These are phyloP conservation scores for Pterophyllum scalare DNA, from an alignment of 2,113 vertebrate species.

Conservation along the genomic window DNA sequence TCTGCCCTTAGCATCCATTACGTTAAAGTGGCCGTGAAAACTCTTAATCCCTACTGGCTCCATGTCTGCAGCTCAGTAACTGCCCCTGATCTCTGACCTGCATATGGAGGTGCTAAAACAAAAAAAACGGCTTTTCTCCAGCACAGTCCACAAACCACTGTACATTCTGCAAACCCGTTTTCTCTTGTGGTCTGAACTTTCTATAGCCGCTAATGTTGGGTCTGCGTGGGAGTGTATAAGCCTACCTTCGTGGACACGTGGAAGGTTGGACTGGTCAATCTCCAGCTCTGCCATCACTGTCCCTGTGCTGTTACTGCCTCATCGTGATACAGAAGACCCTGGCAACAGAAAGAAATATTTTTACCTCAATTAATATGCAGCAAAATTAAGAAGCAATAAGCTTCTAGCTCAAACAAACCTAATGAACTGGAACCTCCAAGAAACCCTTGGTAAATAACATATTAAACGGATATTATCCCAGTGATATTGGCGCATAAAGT, in stretches of 20 bases:
- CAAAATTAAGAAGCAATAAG: neutral
- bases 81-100: slow-evolving; percentile 38
- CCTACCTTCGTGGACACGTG: slow-evolving; percentile 83
- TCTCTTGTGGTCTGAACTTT: neutral
- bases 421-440: neutral
- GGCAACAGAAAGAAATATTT: neutral
- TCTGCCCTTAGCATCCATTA: neutral
- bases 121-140: slow-evolving; percentile 14
- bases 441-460: neutral
- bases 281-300: slow-evolving; percentile 81
- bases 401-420: neutral
- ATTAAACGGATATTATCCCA: neutral
- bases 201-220: neutral
- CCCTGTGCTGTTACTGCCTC: slow-evolving; percentile 61
- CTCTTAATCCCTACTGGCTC: neutral
- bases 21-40: neutral
- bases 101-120: neutral
- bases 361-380: neutral
- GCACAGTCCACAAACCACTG: neutral
- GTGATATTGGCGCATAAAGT: neutral
- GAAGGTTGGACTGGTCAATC: slow-evolving; percentile 82
- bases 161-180: neutral
- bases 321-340: slow-evolving; percentile 47
- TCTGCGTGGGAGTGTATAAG: slow-evolving; percentile 6
- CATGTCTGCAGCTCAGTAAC: slow-evolving; percentile 18